A percentile compares a stretch with the other conserved stretches of the same genome.
phyloP scores from a whole-genome alignment of 2,888 invertebrate genomes.

The Abscondita cerata region DNA sequence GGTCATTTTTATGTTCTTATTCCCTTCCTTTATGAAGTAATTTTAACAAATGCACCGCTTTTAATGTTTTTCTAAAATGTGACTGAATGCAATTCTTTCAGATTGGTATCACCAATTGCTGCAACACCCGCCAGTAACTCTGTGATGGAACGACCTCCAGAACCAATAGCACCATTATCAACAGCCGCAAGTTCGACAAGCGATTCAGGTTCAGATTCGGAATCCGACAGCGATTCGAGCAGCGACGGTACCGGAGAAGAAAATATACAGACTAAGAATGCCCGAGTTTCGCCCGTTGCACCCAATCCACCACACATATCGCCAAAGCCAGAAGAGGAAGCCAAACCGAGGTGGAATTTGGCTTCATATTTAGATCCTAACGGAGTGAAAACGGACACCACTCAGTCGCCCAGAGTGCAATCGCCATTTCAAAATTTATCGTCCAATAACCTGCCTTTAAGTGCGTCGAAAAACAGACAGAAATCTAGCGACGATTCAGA shows the following conservation, averaged over 20 bases:
- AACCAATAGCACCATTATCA: conserved; percentile 60
- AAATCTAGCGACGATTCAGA: conserved; percentile 54
- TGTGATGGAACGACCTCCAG: conserved; percentile 45
- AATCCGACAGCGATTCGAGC: conserved; percentile 63
- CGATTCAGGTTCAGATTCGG: conserved; percentile 69
- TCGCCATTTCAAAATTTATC: conserved; percentile 36
- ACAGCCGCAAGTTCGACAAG: conserved; percentile 68
- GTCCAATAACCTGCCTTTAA: conserved; percentile 38
- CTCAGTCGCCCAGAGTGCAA: conserved; percentile 39
- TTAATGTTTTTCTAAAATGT: too few relatives aligned
- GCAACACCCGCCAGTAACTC: conserved; percentile 60
- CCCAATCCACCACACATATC: conserved; percentile 50
- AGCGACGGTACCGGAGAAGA: conserved; percentile 64
- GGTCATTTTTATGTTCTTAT: too few relatives aligned
- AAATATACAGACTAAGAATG: conserved; percentile 33
- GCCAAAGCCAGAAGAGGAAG: conserved; percentile 59
- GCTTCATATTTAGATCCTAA: conserved; percentile 57
- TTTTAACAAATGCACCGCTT: too few relatives aligned
- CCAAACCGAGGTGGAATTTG: conserved; percentile 58
- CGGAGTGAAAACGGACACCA: conserved; percentile 40
- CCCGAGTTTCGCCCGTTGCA: conserved; percentile 45
- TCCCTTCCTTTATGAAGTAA: too few relatives aligned
- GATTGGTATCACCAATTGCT: conserved; percentile 62
- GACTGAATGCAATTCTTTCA: conserved; percentile 47
- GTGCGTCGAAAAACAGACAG: conserved; percentile 42